Base-by-base conservation (phyloP, 2,113 vertebrate species). In the Misgurnus mizolepis region DNA sequence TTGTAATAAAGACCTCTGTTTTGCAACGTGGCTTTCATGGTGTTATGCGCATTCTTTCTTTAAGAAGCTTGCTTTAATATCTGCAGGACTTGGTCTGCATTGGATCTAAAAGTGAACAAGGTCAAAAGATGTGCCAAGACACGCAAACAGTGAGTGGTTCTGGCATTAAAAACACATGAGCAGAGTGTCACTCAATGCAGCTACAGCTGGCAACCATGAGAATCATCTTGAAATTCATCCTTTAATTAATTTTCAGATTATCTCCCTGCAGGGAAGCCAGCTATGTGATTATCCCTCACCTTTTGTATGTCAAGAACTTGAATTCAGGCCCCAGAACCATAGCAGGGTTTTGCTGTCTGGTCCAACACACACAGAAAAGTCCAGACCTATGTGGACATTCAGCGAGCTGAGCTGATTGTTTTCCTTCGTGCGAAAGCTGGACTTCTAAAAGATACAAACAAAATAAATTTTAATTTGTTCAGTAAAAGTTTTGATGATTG, bases 101-200 rank as follows among this genome's bases (percentile, higher is more conserved):
- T 71, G 80, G 68, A 73, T 82, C 84, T 80, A 81, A 10, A 83
- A 84, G 62, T 82, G 76, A 80, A 61, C 56, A n/a, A 73, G 67
- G 80, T 78, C 84, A 82, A 76, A 68, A 34, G 53, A 80, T 76
- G 78, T 78, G 86, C 88, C 89, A 89, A 90, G 82, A 78, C 75
- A 88, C 86, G 89, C 88, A 89, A 87, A 69, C 87, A 45, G 73
- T 80, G 85, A 81, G 72, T 78, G 27, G 27, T 41, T 76, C 82
- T 85, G 84, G 81, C 85, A 47, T 40, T 7, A 50, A 72, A 41
- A 53, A 45, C 60, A 22, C 80, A 64, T 39, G 85, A 77, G 80
- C 74, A 65, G 82, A 34, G 82, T 75, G 68, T 86, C 85, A 81
- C 82, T 83, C 87, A 74, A 10, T 41, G 10, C 50, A 86, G 78